Conservation (phyloP, 2,113 vertebrate genomes). For the Scalopus aquaticus region DNA sequence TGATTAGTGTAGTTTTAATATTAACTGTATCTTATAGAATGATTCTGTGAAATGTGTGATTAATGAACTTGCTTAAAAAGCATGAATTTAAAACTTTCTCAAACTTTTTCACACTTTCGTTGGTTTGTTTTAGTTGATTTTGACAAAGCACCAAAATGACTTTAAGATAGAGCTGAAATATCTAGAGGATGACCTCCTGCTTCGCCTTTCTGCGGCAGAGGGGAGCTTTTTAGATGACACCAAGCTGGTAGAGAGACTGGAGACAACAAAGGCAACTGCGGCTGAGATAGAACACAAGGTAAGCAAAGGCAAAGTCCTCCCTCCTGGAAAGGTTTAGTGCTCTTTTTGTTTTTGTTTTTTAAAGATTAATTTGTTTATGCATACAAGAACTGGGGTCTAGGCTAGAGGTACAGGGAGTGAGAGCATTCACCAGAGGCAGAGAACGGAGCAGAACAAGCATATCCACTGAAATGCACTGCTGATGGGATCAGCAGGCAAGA, state of each 20-base stretch:
- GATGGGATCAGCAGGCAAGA: too few relatives aligned
- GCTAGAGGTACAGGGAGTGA: too few relatives aligned
- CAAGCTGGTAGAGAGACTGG: slow-evolving; percentile 88
- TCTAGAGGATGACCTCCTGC: slow-evolving; percentile 88
- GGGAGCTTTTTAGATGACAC: slow-evolving; percentile 88
- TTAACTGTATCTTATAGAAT: background rate
- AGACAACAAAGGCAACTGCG: slow-evolving; percentile 86
- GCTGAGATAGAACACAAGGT: slow-evolving; percentile 88
- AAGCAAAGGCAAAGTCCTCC: background rate
- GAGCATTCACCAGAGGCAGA: too few relatives aligned
- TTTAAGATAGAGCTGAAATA: slow-evolving; percentile 89
- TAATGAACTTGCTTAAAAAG: background rate
- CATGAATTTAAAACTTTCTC: background rate
- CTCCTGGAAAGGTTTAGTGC: rapidly evolving
- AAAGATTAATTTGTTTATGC: too few relatives aligned
- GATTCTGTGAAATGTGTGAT: background rate
- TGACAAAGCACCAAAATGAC: slow-evolving; percentile 90
- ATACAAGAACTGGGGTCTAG: too few relatives aligned
- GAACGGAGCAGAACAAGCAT: too few relatives aligned
- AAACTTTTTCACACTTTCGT: background rate
- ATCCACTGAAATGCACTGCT: too few relatives aligned
- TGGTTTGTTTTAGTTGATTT: slow-evolving; percentile 76
- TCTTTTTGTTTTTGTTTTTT: too few relatives aligned
- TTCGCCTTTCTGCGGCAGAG: slow-evolving; percentile 86
- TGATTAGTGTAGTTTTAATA: background rate